A percentile compares a stretch with the other conserved stretches of the same genome.
These are phyloP conservation scores for Drosophila biarmipes DNA, from an alignment of 1,140 invertebrate genomes.

Conservation along the genomic window DNA sequence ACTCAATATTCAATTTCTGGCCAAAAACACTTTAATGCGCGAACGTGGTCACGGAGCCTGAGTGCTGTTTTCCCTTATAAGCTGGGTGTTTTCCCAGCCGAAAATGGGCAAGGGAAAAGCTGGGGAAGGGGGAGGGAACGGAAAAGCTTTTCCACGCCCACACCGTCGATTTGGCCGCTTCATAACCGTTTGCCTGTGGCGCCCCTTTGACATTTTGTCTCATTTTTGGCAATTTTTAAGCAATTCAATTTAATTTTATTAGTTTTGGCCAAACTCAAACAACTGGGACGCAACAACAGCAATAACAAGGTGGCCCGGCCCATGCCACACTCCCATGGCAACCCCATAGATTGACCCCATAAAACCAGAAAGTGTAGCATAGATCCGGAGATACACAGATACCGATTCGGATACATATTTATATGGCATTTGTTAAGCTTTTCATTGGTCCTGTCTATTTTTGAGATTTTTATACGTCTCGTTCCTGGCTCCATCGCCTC, in stretches of 20 bases:
- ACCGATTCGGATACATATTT: constrained; percentile 66
- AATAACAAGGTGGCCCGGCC: constrained; percentile 60
- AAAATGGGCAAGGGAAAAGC: constrained; percentile 2
- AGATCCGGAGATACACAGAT: constrained; percentile 44
- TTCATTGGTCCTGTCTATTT: constrained; percentile 60
- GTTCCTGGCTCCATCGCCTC: constrained; percentile 25
- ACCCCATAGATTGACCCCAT: constrained; percentile 54
- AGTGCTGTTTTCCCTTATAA: constrained; percentile 20
- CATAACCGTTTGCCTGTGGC: constrained; percentile 71
- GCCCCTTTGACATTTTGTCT: constrained; percentile 70
- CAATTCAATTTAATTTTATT: constrained; percentile 84
- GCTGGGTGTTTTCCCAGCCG: constrained; percentile 6
- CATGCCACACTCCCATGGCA: neutral
- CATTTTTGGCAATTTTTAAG: constrained; percentile 83
- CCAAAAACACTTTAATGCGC: constrained; percentile 71
- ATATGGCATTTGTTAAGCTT: constrained; percentile 77
- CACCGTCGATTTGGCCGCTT: constrained; percentile 41
- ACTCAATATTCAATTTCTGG: constrained; percentile 77
- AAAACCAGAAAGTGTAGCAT: constrained; percentile 57
- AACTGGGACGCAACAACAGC: constrained; percentile 77
- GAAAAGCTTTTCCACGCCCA: constrained; percentile 24
- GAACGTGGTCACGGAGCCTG: constrained; percentile 56
- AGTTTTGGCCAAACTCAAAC: constrained; percentile 80
- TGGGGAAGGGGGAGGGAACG: neutral
- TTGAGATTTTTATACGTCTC: constrained; percentile 36